Evolutionary conservation across 2,797 vertebrate species (phyloP).

Genomic region (Sorex maritimensis): DNA sequence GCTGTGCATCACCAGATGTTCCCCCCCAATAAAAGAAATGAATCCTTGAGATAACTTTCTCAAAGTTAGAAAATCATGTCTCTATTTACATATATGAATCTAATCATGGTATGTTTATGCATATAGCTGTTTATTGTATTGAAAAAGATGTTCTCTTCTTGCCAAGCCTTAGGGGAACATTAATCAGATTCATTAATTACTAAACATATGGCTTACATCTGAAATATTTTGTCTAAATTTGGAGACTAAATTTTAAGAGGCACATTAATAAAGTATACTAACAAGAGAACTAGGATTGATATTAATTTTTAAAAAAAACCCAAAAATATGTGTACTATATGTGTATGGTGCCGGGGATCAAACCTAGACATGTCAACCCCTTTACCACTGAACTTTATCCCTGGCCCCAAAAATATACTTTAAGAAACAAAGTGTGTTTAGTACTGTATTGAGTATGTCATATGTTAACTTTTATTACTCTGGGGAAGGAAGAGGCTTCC

Average conservation of each 20-base stretch:
- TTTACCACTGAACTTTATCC: no score
- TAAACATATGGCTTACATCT: slow-evolving; percentile 63
- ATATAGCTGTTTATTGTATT: slow-evolving; percentile 64
- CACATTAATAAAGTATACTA: slow-evolving; percentile 32
- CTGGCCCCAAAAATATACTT: slow-evolving; percentile 24
- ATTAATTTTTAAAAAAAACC: background rate
- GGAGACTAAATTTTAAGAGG: slow-evolving; percentile 71
- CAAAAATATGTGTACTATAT: no score
- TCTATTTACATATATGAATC: slow-evolving; percentile 64
- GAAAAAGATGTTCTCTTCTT: slow-evolving; percentile 72
- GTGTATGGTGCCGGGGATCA: no score
- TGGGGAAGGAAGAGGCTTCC: background rate
- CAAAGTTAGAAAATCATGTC: slow-evolving; percentile 58
- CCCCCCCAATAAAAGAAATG: slow-evolving; percentile 53
- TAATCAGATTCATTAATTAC: slow-evolving; percentile 74
- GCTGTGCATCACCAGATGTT: no score
- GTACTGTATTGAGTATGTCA: background rate
- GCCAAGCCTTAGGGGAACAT: slow-evolving; percentile 66
- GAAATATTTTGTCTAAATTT: slow-evolving; percentile 72
- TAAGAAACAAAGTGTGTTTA: slow-evolving; percentile 3
- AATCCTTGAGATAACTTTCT: slow-evolving; percentile 81
- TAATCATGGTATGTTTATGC: slow-evolving; percentile 42
- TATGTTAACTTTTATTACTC: background rate
- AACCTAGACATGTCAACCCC: no score
- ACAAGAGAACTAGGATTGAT: slow-evolving; percentile 46